Evolutionary conservation across 2,113 vertebrate species (phyloP).

Genomic region (Clarias magur): DNA sequence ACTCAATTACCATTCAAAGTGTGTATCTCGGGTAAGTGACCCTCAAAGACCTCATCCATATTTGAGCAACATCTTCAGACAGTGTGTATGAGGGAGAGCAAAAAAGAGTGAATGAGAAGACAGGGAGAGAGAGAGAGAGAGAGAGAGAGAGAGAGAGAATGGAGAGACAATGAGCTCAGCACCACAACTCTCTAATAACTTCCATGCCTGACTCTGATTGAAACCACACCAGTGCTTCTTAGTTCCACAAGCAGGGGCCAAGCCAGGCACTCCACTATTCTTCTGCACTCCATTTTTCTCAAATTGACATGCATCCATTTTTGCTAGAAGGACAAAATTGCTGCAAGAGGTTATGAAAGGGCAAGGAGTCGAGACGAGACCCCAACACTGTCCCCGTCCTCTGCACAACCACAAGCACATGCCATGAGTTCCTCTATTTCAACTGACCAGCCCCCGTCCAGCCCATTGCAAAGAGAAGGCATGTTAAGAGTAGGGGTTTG

Average conservation of each 20-base stretch:
- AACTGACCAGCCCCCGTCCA: slow-evolving; percentile 73
- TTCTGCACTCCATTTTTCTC: slow-evolving; percentile 49
- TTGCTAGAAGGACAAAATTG: slow-evolving; percentile 23
- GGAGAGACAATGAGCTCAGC: slow-evolving; percentile 75
- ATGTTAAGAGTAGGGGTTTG: slow-evolving; percentile 69
- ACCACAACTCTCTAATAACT: slow-evolving; percentile 71
- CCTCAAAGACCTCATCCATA: slow-evolving; percentile 59
- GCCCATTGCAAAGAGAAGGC: slow-evolving; percentile 69
- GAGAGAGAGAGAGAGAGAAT: slow-evolving; percentile 51
- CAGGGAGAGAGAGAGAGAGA: slow-evolving; percentile 50
- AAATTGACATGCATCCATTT: slow-evolving; percentile 46
- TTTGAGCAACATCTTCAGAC: slow-evolving; percentile 55
- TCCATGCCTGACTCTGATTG: slow-evolving; percentile 78
- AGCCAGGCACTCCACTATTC: slow-evolving; percentile 60
- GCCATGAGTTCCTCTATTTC: slow-evolving; percentile 65
- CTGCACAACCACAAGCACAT: slow-evolving; percentile 68
- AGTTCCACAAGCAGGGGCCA: slow-evolving; percentile 65
- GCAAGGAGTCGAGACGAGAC: slow-evolving; percentile 47
- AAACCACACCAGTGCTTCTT: slow-evolving; percentile 82
- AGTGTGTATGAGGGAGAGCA: slow-evolving; percentile 20
- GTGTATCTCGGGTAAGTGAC: slow-evolving; percentile 55
- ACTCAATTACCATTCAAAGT: slow-evolving; percentile 23
- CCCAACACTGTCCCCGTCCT: slow-evolving; percentile 62
- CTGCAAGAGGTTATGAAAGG: slow-evolving; percentile 39
- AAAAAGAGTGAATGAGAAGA: slow-evolving; percentile 24